Evolutionary conservation across 2,888 invertebrate genomes (phyloP).

Genomic region (Metellina segmentata): DNA sequence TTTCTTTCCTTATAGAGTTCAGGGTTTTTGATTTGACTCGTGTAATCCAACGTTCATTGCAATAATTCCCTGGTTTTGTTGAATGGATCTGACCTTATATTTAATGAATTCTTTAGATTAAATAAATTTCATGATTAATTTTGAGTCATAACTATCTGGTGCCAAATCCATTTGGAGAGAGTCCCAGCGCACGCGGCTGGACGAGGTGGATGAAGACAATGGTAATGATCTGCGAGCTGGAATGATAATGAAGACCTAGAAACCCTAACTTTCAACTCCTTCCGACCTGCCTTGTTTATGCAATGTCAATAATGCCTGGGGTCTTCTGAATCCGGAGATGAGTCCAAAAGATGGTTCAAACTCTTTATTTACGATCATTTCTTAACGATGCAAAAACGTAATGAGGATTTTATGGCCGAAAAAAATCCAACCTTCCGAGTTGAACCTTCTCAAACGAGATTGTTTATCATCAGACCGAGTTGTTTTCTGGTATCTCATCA

Average conservation of each 20-base stretch:
- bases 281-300: slow-evolving; percentile 52
- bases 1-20: no score
- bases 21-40: no score
- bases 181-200: background rate
- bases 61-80: no score
- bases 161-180: background rate
- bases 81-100: no score
- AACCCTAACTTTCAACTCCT: slow-evolving; percentile 68
- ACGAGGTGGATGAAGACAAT: slow-evolving; percentile 34
- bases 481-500: slow-evolving; percentile 7
- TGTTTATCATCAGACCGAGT: background rate
- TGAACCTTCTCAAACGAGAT: background rate
- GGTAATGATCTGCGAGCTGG: slow-evolving; percentile 6
- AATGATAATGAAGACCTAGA: slow-evolving; percentile 69
- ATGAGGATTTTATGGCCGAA: slow-evolving; percentile 13
- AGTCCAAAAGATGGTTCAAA: slow-evolving; percentile 5
- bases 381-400: slow-evolving; percentile 27
- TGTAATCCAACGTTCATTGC: no score
- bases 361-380: slow-evolving; percentile 50
- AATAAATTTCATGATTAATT: background rate
- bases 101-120: background rate
- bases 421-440: background rate
- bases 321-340: slow-evolving; percentile 56
- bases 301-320: slow-evolving; percentile 55
- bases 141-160: slow-evolving; percentile 15